Evolutionary conservation across 2,888 invertebrate genomes (phyloP), one percentile per base, ranked within the genome.

Genomic region (Neoaliturus tenellus): DNA sequence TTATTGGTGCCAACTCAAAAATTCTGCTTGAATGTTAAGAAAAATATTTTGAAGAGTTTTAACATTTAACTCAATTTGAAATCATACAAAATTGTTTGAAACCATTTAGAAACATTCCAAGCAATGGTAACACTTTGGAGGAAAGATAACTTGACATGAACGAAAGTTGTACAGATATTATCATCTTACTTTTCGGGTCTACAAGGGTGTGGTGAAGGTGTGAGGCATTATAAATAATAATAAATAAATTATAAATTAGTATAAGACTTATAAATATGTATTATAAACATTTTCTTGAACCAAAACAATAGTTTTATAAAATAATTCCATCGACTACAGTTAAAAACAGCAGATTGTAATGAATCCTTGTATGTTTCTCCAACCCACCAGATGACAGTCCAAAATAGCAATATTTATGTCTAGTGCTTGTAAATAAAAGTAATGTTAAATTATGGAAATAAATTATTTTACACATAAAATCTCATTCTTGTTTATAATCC

Each of bases 141-240:
- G 78, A 55, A 55, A n/a, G 48, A 5, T 33, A 78, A 51, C 44
- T 78, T 55, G 8, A 55, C 78, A 78, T 8, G 28, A 78, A 78
- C 28, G 35, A 55, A 55, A 78, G 48, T 20, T 78, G 78, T 78
- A 78, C 78, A 78, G 78, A 31, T 51, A 78, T 55, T 51, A 78
- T 78, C 48, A 55, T 55, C 78, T 84, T 84, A 62, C 81, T 84
- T 82, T 39, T 62, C 28, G 82, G 85, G 85, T 83, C 83, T 80
- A 80, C 80, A 55, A 71, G 84, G 78, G 82, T 80, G 51, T 81
- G 84, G 85, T 83, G 83, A 83, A 81, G 69, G 85, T 83, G 69
- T 84, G 85, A 80, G 85, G 85, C 85, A 85, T 84, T 85, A 82
- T 82, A 82, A 80, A 85, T 85, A 82, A 82, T 82, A 73, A 23